Evolutionary conservation across 2,797 vertebrate genomes (phyloP), one percentile per base, ranked within the genome.

Genomic region (Thamnophis elegans): DNA sequence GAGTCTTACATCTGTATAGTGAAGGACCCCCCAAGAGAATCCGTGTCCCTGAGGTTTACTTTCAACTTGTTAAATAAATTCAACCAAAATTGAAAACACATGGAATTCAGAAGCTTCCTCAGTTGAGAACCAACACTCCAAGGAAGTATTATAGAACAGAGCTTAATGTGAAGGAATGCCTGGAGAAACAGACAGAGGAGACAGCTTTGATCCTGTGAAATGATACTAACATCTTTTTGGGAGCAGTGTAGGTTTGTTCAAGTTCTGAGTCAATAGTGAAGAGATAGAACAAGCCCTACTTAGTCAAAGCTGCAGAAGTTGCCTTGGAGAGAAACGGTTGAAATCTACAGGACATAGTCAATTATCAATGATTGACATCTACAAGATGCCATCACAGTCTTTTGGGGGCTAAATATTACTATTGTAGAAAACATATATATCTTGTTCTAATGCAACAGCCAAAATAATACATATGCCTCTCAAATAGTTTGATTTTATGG

Each of bases 31-130:
- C 95, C 94, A 94, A 0, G 87, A 95, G 92, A 93, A 59, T 91
- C 92, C 0, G 10, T 0, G 56, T 93, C 94, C 90, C 94, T 89
- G 87, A 91, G 91, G 87, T 93, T 92, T 78, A 9, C 60, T 94
- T 94, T 68, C 87, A 93, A 62, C 91, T 96, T 47, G 62, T 93
- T 94, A 94, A 96, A 94, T 32, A 92, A 94, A 94, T 95, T 94
- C 54, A 58, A 22, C 0, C 0, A 60, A 86, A 94, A 91, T 93
- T 85, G 58, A 95, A 96, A 95, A 60, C 94, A 95, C 1, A 88
- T 88, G 78, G 93, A 11, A 94, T 92, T 86, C 25, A 0, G 59
- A 73, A 68, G 87, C 94, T 92, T 89, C 28, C 2, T 59, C 47
- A 55, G 89, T 32, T 6, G 65, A 93, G 94, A 95, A 92, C 87